Percentiles rank a stretch among this genome's conserved stretches.
phyloP scores from a whole-genome alignment of 2,888 invertebrate species.

The Morpho achilles region DNA sequence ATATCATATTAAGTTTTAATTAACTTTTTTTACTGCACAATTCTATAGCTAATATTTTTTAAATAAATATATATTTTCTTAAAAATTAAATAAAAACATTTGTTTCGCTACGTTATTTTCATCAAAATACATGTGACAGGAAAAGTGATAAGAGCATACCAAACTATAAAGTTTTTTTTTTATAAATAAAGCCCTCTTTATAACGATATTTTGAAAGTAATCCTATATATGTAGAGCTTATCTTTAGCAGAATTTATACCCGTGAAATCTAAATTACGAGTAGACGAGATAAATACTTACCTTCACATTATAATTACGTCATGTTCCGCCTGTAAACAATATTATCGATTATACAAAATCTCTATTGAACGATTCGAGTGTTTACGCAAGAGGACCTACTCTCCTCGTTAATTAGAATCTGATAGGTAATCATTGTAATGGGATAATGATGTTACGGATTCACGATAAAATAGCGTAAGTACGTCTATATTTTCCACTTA shows the following conservation, averaged over 20 bases:
- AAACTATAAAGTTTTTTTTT: too few relatives aligned
- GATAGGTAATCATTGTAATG: conserved; percentile 12
- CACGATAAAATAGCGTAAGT: conserved; percentile 10
- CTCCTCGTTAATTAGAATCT: conserved; percentile 10
- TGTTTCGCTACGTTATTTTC: too few relatives aligned
- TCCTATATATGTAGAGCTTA: not conserved
- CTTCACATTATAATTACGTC: conserved; percentile 50
- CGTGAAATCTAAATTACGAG: conserved; percentile 43
- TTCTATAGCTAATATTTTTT: too few relatives aligned
- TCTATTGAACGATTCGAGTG: conserved; percentile 20
- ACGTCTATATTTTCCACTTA: conserved; percentile 15
- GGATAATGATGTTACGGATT: conserved; percentile 11
- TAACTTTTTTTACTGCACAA: too few relatives aligned
- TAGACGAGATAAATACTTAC: conserved; percentile 42
- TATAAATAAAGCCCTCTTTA: conserved; percentile 10
- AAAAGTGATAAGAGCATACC: too few relatives aligned
- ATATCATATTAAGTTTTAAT: too few relatives aligned
- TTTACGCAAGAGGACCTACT: conserved; percentile 5
- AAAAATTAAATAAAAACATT: too few relatives aligned
- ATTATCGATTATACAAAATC: conserved; percentile 33
- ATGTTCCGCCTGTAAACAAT: conserved; percentile 45
- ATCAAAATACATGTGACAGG: too few relatives aligned
- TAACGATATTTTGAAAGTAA: not conserved
- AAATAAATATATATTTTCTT: too few relatives aligned
- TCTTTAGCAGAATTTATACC: conserved; percentile 39